These are phyloP conservation scores for Anas bahamensis DNA, from an alignment of 2,797 vertebrate genomes.

Conservation along the genomic window DNA sequence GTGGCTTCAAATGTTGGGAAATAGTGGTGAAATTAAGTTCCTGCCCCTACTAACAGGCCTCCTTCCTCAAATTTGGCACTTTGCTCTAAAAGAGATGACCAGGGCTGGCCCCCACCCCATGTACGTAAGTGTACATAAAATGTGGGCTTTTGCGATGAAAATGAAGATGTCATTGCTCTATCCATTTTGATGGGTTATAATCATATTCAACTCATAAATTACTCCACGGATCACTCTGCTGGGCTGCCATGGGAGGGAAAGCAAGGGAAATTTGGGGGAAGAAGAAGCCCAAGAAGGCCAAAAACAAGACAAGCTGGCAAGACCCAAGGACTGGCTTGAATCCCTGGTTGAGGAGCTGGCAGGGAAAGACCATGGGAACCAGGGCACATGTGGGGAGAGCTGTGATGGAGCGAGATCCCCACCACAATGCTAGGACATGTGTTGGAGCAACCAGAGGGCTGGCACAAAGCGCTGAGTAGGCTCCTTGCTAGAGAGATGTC, in stretches of 20 bases:
- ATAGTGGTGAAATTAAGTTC: background rate
- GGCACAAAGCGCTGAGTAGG: background rate
- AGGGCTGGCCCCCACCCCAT: background rate
- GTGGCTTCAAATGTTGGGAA: background rate
- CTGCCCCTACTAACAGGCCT: background rate
- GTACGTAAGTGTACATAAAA: background rate
- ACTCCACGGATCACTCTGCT: background rate
- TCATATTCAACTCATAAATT: background rate
- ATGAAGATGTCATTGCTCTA: background rate
- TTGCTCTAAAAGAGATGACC: background rate
- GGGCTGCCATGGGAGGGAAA: background rate
- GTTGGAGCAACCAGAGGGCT: rapidly evolving
- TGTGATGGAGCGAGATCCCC: background rate
- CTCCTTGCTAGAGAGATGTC: background rate
- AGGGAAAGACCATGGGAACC: rapidly evolving
- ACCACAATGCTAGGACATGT: rapidly evolving
- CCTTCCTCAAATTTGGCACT: background rate
- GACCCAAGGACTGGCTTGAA: background rate
- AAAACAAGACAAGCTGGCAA: background rate
- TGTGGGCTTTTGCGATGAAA: rapidly evolving
- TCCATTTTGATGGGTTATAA: background rate
- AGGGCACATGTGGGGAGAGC: rapidly evolving
- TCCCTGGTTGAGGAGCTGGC: background rate
- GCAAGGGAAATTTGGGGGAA: background rate
- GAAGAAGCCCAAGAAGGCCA: background rate